These are phyloP conservation scores for Hermaeophaga mercurialis DNA, from an alignment of 2,888 invertebrate genomes.

Conservation along the genomic window DNA sequence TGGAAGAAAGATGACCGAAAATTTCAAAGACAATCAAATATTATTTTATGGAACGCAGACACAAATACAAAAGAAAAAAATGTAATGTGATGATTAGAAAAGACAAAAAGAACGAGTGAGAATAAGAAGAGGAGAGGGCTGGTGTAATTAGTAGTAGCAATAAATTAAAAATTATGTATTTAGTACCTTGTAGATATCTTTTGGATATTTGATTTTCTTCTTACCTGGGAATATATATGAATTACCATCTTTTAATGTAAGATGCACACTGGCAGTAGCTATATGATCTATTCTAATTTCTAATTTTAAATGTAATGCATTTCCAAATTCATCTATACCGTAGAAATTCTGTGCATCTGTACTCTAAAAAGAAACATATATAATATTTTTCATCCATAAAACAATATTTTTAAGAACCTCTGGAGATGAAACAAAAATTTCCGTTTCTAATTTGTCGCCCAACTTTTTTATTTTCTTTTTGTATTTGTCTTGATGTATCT, in stretches of 20 bases:
- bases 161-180: neutral
- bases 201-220: constrained; percentile 39
- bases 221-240: constrained; percentile 59
- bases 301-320: constrained; percentile 62
- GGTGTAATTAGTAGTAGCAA: too few relatives aligned
- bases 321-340: constrained; percentile 64
- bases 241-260: constrained; percentile 57
- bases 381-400: neutral
- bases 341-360: constrained; percentile 59
- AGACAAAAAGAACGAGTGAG: too few relatives aligned
- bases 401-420: constrained; percentile 42
- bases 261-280: constrained; percentile 63
- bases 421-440: constrained; percentile 42
- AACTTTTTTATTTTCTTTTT: constrained; percentile 23
- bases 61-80: too few relatives aligned
- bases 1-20: too few relatives aligned
- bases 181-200: neutral
- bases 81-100: too few relatives aligned
- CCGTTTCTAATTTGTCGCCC: constrained; percentile 40
- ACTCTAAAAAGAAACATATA: constrained; percentile 48
- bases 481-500: constrained; percentile 42
- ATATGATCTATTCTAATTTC: constrained; percentile 60
- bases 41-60: too few relatives aligned
- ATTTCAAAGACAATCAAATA: too few relatives aligned
- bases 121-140: too few relatives aligned